phyloP scores from a whole-genome alignment of 2,888 invertebrate genomes.

The Lasioglossum malachurum region DNA sequence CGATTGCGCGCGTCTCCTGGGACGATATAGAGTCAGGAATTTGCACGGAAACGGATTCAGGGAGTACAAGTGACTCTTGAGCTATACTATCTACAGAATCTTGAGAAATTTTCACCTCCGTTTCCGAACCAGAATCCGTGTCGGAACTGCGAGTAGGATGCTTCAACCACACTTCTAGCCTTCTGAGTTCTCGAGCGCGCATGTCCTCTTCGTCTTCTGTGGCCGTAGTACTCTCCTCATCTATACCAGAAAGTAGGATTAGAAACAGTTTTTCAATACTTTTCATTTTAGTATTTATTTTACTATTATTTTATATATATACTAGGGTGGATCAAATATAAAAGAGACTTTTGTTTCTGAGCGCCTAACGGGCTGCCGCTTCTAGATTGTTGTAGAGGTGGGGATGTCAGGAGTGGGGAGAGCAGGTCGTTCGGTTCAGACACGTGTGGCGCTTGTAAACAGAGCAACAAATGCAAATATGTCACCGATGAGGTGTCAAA shows the following conservation, averaged over 20 bases:
- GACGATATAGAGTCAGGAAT: constrained; percentile 35
- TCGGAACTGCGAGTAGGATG: constrained; percentile 88
- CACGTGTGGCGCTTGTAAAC: too few species aligned
- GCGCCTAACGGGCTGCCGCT: too few species aligned
- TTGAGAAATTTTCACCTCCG: constrained; percentile 88
- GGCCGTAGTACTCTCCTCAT: constrained; percentile 89
- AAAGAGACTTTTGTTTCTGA: too few species aligned
- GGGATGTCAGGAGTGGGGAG: too few species aligned
- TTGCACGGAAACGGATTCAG: constrained; percentile 48
- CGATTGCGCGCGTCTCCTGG: constrained; percentile 28
- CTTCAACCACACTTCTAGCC: constrained; percentile 89
- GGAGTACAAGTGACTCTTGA: constrained; percentile 52
- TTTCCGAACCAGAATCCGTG: constrained; percentile 89
- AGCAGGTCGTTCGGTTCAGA: too few species aligned
- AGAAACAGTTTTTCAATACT: background rate
- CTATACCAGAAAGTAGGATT: constrained; percentile 76
- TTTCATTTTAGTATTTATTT: background rate
- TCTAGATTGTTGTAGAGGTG: too few species aligned
- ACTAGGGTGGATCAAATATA: too few species aligned
- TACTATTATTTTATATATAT: too few species aligned
- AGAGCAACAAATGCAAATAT: too few species aligned
- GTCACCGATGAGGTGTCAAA: too few species aligned
- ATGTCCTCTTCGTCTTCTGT: constrained; percentile 91
- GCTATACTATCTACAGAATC: constrained; percentile 67
- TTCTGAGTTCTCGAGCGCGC: constrained; percentile 88